Percentiles rank a stretch among this genome's conserved stretches.
phyloP scores from a whole-genome alignment of 2,113 vertebrate genomes.

The Odontophorus gujanensis region DNA sequence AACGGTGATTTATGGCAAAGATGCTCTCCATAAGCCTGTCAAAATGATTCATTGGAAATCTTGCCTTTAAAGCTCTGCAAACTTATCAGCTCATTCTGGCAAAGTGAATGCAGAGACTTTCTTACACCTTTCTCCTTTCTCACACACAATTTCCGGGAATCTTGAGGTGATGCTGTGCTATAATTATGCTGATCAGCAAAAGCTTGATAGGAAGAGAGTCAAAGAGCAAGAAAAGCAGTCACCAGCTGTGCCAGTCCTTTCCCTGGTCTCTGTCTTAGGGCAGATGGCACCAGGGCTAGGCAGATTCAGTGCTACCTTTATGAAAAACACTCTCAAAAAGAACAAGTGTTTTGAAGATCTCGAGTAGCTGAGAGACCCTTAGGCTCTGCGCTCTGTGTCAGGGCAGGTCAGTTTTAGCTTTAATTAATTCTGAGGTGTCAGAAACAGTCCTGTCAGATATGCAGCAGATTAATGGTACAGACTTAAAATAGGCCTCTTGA shows the following conservation, averaged over 20 bases:
- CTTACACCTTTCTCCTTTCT: constrained; percentile 1
- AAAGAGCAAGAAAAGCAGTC: background rate
- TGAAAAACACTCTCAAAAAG: background rate
- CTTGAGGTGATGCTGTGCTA: background rate
- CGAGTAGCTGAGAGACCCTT: background rate
- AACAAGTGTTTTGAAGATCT: background rate
- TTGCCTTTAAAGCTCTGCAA: constrained; percentile 38
- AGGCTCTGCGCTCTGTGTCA: background rate
- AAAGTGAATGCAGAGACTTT: background rate
- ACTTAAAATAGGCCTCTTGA: constrained; percentile 6
- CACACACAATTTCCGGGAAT: background rate
- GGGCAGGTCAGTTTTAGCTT: background rate
- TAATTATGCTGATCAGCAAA: background rate
- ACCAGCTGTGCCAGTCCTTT: background rate
- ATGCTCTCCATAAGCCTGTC: constrained; percentile 13
- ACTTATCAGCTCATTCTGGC: background rate
- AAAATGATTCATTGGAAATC: constrained; percentile 33
- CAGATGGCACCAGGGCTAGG: background rate
- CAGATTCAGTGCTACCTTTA: background rate
- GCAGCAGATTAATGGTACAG: background rate
- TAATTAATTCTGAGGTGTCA: background rate
- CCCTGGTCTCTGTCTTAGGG: background rate
- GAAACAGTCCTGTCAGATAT: background rate
- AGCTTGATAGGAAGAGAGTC: background rate
- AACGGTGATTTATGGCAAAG: constrained; percentile 29